Conservation (phyloP, 1,140 invertebrate genomes). For the Colletes gigas region DNA sequence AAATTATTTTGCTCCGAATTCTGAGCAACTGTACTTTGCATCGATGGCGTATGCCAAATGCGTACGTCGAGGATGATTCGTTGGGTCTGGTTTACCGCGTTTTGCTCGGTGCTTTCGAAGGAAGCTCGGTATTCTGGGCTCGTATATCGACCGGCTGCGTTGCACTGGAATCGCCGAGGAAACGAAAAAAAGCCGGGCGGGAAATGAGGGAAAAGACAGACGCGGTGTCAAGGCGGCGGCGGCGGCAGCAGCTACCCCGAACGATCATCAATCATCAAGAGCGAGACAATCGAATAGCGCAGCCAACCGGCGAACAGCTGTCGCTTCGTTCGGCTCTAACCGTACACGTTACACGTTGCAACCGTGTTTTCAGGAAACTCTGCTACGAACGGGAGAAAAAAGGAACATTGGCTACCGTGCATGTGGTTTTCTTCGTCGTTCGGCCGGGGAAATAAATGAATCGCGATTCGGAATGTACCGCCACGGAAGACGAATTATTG, state of each 20-base stretch:
- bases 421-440: neutral
- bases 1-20: too few species aligned
- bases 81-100: neutral
- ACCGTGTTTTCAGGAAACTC: constrained; percentile 54
- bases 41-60: too few species aligned
- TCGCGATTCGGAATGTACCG: neutral
- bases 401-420: too few species aligned
- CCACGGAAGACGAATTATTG: neutral
- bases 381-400: neutral
- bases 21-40: too few species aligned
- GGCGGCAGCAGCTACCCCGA: constrained; percentile 74
- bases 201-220: constrained; percentile 67
- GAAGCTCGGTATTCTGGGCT: constrained; percentile 31
- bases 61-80: too few species aligned
- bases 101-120: neutral
- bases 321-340: constrained; percentile 76
- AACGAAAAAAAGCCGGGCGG: constrained; percentile 63
- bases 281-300: constrained; percentile 80
- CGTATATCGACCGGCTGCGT: constrained; percentile 48
- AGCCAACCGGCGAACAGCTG: constrained; percentile 80
- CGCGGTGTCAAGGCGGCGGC: constrained; percentile 62
- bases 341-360: constrained; percentile 72
- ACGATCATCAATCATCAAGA: constrained; percentile 81
- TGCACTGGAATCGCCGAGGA: constrained; percentile 57
- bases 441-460: neutral